A percentile compares a stretch with the other conserved stretches of the same genome.
These are phyloP conservation scores for Hymenochirus boettgeri DNA, from an alignment of 2,113 vertebrate species.

Conservation along the genomic window DNA sequence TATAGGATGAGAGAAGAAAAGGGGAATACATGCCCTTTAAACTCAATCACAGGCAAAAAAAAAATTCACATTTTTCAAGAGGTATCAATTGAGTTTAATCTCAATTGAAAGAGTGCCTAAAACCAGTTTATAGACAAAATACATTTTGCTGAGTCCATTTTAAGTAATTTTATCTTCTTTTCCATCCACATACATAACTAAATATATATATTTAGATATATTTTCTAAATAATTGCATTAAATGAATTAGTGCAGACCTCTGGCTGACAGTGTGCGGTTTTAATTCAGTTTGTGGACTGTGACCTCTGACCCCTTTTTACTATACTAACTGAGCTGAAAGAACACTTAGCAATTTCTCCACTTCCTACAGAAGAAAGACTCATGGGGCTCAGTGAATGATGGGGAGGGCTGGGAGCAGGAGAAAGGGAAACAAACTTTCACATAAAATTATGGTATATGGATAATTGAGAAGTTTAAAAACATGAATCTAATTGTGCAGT, in stretches of 20 bases:
- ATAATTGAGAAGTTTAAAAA: constrained; percentile 98
- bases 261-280: constrained; percentile 68
- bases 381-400: constrained; percentile 45
- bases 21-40: too few relatives aligned
- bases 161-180: constrained; percentile 77
- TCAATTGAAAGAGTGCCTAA: too few relatives aligned
- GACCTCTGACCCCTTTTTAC: constrained; percentile 80
- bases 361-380: constrained; percentile 76
- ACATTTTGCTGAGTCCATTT: constrained; percentile 73
- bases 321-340: constrained; percentile 68
- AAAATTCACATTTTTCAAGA: too few relatives aligned
- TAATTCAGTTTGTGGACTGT: constrained; percentile 76
- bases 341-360: constrained; percentile 72
- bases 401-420: constrained; percentile 40
- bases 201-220: constrained; percentile 33
- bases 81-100: too few relatives aligned
- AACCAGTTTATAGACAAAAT: not conserved
- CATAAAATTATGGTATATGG: constrained; percentile 91
- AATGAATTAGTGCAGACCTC: constrained; percentile 72
- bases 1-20: too few relatives aligned
- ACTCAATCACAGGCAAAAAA: too few relatives aligned
- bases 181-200: constrained; percentile 57
- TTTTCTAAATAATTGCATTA: constrained; percentile 78
- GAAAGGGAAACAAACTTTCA: constrained; percentile 80
- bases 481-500: constrained; percentile 96